Base-by-base conservation (phyloP, 92 coral and sea anemone genomes). In the Blastomussa wellsi region DNA sequence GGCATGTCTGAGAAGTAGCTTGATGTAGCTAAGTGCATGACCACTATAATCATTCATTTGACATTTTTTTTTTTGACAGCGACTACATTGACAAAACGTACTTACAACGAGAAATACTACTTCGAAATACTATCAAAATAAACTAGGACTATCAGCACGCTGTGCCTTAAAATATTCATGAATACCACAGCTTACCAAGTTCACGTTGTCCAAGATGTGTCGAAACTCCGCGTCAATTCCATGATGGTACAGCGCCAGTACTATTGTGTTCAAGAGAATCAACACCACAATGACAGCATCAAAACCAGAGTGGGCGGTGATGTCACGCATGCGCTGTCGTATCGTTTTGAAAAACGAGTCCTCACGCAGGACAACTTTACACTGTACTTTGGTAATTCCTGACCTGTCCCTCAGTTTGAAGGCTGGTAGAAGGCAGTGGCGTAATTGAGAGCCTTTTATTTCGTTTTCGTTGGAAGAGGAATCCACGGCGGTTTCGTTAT, bases 241-340 rank as follows among this genome's bases (percentile, higher is more conserved):
- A 60, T 93, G 95, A 64, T 93, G 77, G 65, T 91, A 93, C 93
- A 84, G 32, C 32, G 95, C 94, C 65, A 93, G 88, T 0, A 91
- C 93, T 49, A 93, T 86, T 0, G 97, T 93, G 84, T 93, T 93
- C 84, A 93, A 42, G 22, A 93, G 87, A 74, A 93, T 91, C 66
- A 93, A 77, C 37, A 83, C 86, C 84, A 93, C 92, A 35, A 93
- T 86, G 32, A 89, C 68, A 8, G 86, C 87, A 73, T 93, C 97
- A 79, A 93, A 93, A 57, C 75, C 41, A 67, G 82, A 42, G 36
- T 85, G 88, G 47, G 69, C 26, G 14, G 70, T 76, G 57, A 85
- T 71, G 47, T 85, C 76, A 52, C 62, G 75, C 82, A 85, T 65
- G 55, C 77, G 44, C 42, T 78, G 69, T 20, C 88, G 83, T 14